Evolutionary conservation across 2,888 invertebrate species (phyloP).

Genomic region (Torymus auratus): DNA sequence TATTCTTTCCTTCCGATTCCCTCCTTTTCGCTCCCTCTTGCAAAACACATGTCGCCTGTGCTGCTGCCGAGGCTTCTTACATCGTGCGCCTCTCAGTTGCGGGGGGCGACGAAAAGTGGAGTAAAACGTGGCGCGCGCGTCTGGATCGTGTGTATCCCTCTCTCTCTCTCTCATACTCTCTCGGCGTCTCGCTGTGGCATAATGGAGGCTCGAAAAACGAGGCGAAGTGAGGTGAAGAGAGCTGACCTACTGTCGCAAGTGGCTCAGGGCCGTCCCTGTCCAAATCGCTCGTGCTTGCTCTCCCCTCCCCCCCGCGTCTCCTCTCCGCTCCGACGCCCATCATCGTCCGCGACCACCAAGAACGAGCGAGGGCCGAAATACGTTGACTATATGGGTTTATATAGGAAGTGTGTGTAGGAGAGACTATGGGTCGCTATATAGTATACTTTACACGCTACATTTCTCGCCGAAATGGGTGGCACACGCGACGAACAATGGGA

Average conservation of each 20-base stretch:
- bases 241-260: conserved; percentile 77
- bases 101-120: conserved; percentile 50
- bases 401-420: no score
- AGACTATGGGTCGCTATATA: no score
- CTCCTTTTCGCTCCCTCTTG: neutral
- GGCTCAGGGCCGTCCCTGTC: conserved; percentile 77
- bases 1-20: neutral
- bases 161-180: conserved; percentile 1
- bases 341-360: neutral
- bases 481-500: no score
- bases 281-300: conserved; percentile 67
- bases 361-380: neutral
- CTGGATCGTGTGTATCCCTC: conserved; percentile 46
- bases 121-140: conserved; percentile 42
- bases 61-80: no score
- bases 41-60: no score
- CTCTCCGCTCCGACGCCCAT: neutral
- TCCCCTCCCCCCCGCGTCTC: neutral
- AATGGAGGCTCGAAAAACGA: conserved; percentile 73
- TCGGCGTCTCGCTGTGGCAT: conserved; percentile 58
- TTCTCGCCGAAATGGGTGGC: no score
- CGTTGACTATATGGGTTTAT: no score
- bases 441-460: no score
- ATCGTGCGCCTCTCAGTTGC: conserved; percentile 1
- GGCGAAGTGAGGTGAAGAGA: conserved; percentile 75